Evolutionary conservation across 2,888 invertebrate genomes (phyloP).

Genomic region (Pachliopta kotzebuea): DNA sequence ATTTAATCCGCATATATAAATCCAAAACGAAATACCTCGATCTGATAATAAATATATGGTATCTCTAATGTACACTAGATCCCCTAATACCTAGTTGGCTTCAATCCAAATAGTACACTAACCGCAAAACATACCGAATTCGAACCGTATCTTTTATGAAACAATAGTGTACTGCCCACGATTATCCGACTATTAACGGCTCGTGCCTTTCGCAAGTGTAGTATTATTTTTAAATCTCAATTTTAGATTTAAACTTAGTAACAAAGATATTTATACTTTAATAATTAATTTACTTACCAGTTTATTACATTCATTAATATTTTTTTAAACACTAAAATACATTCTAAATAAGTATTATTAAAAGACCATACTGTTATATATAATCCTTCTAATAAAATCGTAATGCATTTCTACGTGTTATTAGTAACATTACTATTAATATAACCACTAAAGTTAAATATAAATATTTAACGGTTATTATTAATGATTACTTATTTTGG

Average conservation of each 20-base stretch:
- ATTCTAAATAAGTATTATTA: too few species aligned
- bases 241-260: background rate
- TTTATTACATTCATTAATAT: too few species aligned
- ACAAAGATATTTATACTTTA: too few species aligned
- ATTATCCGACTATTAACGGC: slow-evolving; percentile 1
- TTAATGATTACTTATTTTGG: too few species aligned
- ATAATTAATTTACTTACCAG: too few species aligned
- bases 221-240: background rate
- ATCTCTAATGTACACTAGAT: slow-evolving; percentile 11
- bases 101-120: slow-evolving; percentile 6
- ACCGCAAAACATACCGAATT: slow-evolving; percentile 18
- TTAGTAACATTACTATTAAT: too few species aligned
- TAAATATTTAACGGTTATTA: too few species aligned
- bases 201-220: background rate
- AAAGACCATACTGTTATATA: too few species aligned
- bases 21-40: background rate
- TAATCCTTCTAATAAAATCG: too few species aligned
- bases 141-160: slow-evolving; percentile 6
- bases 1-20: background rate
- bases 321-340: too few species aligned
- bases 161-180: background rate
- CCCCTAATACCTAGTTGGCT: slow-evolving; percentile 20
- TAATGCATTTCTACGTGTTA: too few species aligned
- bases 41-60: slow-evolving; percentile 4
- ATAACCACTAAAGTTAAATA: too few species aligned